These are phyloP conservation scores for Motacilla tschutschensis DNA, from an alignment of 2,113 vertebrate species.

Conservation along the genomic window DNA sequence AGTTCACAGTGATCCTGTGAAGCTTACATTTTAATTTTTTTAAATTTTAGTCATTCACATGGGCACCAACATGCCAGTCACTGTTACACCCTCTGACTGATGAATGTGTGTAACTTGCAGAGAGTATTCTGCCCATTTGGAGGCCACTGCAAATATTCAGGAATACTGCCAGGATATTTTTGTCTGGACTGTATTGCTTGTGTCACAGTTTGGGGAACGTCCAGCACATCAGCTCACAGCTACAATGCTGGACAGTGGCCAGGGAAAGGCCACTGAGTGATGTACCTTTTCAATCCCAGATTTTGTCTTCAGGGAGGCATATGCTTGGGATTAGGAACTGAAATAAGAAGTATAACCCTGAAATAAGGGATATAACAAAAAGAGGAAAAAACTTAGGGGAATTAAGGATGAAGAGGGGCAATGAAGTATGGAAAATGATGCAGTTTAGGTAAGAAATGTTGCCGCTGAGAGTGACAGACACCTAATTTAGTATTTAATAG, in stretches of 20 bases:
- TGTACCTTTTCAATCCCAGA: not conserved
- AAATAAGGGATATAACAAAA: not conserved
- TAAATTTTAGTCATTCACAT: not conserved
- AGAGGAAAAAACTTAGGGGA: not conserved
- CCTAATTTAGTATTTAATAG: not conserved
- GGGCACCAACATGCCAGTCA: too few species aligned
- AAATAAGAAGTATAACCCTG: not conserved
- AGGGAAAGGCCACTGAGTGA: not conserved
- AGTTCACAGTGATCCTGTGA: not conserved
- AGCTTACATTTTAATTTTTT: not conserved
- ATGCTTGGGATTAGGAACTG: not conserved
- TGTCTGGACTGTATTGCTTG: not conserved
- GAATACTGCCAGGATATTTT: not conserved
- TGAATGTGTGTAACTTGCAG: not conserved
- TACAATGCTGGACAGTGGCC: not conserved
- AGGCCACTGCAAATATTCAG: not conserved
- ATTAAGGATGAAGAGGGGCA: not conserved
- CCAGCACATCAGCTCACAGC: not conserved
- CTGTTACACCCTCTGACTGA: not conserved
- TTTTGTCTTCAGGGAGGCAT: not conserved
- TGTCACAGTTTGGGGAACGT: fast-evolving
- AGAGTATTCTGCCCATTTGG: not conserved
- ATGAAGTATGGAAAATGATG: not conserved
- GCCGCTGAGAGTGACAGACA: not conserved
- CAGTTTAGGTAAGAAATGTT: not conserved